Base-by-base conservation (phyloP, 2,113 vertebrate species). In the Bolborhynchus lineola region DNA sequence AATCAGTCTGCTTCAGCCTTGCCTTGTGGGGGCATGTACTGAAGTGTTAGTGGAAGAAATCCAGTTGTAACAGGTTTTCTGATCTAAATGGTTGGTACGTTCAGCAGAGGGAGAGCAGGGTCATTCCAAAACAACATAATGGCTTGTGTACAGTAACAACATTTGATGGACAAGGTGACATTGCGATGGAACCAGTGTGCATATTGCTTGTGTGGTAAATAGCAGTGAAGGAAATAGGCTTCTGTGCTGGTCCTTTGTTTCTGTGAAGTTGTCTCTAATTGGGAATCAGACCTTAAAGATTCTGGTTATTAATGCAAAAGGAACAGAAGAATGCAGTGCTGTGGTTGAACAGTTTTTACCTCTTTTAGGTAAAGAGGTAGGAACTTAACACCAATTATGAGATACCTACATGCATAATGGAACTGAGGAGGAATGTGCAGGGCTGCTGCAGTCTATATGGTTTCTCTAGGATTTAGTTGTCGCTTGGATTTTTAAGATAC, bases 91-190 rank as follows among this genome's bases (percentile, higher is more conserved):
- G 28, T 57, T 80, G 72, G 44, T 76, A 7, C 75, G 25, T 62
- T 78, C 49, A 76, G 75, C 63, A 85, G 47, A 62, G 82, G 50
- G 62, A 81, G 69, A 53, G 49, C 47, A 65, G 69, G 83, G 31
- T 46, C 64, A 31, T 31, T 92, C 57, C 80, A 88, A 91, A 96
- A 94, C 77, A 95, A 67, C 70, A 31, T 72, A 59, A 86, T 4
- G 6, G 13, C 28, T 53, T 95, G 91, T 96, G 69, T 93, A 57
- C 69, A 87, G 39, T 79, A 82, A 69, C 15, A 93, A 76, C 65
- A 82, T 46, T 69, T 65, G 80, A 79, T 1, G 19, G 63, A 41
- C 71, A 93, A 79, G 92, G 92, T 96, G 93, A 96, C 95, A 84
- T 93, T 95, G 88, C 2, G 4, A 3, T 44, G 52, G 41, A 79